phyloP scores from a whole-genome alignment of 2,797 vertebrate species.

The Hippocampus kuda region DNA sequence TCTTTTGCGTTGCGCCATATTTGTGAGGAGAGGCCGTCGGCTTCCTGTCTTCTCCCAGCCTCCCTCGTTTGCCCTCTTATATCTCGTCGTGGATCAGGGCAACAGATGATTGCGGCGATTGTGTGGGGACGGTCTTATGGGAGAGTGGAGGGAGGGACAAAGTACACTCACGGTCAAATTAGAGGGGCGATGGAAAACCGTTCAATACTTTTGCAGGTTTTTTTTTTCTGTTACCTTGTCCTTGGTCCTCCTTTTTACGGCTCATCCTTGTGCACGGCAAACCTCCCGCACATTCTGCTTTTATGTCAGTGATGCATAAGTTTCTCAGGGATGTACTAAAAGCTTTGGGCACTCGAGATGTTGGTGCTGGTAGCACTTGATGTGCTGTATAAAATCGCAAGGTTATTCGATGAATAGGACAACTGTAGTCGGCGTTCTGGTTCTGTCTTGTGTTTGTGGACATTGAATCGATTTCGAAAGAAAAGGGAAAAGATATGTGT shows the following conservation, averaged over 20 bases:
- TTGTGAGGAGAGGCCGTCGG: not conserved
- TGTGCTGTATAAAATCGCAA: slow-evolving; percentile 33
- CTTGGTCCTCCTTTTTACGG: slow-evolving; percentile 27
- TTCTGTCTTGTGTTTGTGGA: not conserved
- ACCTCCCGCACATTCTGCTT: slow-evolving; percentile 11
- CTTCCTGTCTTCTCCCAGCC: slow-evolving; percentile 9
- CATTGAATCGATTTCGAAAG: not conserved
- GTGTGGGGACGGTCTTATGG: slow-evolving; percentile 44
- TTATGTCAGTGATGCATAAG: slow-evolving; percentile 6
- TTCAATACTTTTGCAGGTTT: slow-evolving; percentile 36
- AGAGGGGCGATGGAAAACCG: slow-evolving; percentile 46
- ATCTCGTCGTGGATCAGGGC: slow-evolving; percentile 51
- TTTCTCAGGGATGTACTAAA: slow-evolving; percentile 35
- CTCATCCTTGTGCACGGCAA: slow-evolving; percentile 12
- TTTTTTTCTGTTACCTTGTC: slow-evolving; percentile 36
- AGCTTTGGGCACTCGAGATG: slow-evolving; percentile 25
- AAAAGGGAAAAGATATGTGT: no score
- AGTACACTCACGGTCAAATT: slow-evolving; percentile 48
- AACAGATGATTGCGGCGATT: slow-evolving; percentile 54
- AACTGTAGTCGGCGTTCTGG: not conserved
- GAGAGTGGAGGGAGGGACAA: slow-evolving; percentile 33
- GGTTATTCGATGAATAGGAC: slow-evolving; percentile 22
- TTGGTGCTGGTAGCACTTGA: slow-evolving; percentile 29
- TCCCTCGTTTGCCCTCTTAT: slow-evolving; percentile 32
- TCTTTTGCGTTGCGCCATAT: not conserved